Evolutionary conservation across 2,113 vertebrate species (phyloP).

Genomic region (Brachionichthys hirsutus): DNA sequence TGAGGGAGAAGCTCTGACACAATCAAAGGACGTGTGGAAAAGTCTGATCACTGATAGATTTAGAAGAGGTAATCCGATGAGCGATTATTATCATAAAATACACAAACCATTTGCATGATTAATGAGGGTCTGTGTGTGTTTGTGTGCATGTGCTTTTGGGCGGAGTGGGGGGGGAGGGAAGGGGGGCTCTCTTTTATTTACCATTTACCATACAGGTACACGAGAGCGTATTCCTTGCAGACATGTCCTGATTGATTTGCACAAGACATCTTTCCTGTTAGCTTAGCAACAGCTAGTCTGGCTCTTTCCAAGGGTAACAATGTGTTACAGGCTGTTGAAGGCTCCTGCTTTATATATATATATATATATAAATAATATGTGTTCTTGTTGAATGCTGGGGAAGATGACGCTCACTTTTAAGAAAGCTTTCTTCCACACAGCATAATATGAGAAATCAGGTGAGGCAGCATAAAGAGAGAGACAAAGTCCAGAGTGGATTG

Average conservation of each 20-base stretch:
- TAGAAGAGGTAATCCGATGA: slow-evolving; percentile 19
- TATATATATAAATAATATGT: no score
- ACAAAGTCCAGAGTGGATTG: no score
- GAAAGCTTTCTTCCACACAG: no score
- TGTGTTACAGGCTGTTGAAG: no score
- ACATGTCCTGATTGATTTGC: slow-evolving; percentile 9
- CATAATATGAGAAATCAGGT: no score
- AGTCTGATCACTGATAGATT: slow-evolving; percentile 52
- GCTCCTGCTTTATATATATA: no score
- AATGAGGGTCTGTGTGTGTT: slow-evolving; percentile 17
- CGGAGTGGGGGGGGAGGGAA: background rate
- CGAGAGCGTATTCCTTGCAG: background rate
- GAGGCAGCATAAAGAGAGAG: no score
- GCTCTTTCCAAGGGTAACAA: no score
- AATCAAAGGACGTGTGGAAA: slow-evolving; percentile 57
- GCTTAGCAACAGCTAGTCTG: no score
- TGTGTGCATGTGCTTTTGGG: slow-evolving; percentile 8
- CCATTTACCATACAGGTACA: background rate
- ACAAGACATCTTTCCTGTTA: background rate
- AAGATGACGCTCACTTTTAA: no score
- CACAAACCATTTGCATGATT: slow-evolving; percentile 49
- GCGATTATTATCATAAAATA: slow-evolving; percentile 12
- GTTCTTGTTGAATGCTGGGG: no score
- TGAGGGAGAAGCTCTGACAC: slow-evolving; percentile 53
- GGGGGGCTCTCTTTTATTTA: background rate